Evolutionary conservation across 2,888 invertebrate genomes (phyloP).

Genomic region (Tupiocoris notatus): DNA sequence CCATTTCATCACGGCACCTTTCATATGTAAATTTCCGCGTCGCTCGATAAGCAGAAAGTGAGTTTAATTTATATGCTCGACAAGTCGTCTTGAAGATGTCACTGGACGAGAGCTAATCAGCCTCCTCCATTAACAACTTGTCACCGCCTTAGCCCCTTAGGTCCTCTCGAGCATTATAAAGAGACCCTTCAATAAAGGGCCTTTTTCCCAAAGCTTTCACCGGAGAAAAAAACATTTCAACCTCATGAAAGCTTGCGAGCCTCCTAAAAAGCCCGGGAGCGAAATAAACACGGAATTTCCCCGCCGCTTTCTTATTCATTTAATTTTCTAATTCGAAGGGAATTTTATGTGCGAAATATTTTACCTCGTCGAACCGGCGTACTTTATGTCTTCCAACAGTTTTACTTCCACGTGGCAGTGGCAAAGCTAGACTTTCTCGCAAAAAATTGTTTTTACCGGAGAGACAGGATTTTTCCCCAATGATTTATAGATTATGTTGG

Average conservation of each 20-base stretch:
- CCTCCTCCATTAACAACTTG: background rate
- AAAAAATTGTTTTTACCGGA: no score
- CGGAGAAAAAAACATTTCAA: background rate
- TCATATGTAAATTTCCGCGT: background rate
- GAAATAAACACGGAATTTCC: no score
- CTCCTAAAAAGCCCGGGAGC: no score
- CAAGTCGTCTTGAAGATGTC: background rate
- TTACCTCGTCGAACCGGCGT: no score
- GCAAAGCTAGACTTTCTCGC: no score
- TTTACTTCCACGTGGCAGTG: no score
- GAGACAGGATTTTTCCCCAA: background rate
- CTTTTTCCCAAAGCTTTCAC: background rate
- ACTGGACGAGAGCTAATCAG: background rate
- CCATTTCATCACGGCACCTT: background rate
- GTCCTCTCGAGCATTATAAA: background rate
- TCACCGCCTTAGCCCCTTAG: background rate
- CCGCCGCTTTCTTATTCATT: no score
- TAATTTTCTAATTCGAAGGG: no score
- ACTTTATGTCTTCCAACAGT: no score
- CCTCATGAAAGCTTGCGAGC: no score
- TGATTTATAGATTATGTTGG: constrained; percentile 36
- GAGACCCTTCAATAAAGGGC: background rate
- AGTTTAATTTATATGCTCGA: background rate
- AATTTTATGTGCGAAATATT: no score
- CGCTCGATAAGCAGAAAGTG: background rate